Conservation (phyloP, 2,797 vertebrate genomes). For the Tiaroga cobitis region DNA sequence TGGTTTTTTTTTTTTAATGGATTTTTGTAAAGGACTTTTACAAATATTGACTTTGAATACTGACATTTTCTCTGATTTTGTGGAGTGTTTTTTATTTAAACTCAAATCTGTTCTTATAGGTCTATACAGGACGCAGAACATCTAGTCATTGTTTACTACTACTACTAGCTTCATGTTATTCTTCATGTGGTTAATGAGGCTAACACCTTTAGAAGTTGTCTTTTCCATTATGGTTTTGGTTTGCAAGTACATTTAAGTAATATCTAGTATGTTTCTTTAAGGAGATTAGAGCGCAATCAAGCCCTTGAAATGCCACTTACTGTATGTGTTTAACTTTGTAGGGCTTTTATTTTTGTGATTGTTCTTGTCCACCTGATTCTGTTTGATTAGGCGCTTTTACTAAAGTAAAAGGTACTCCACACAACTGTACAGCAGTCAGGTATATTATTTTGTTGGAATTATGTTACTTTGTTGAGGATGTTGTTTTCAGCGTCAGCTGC, state of each 20-base stretch:
- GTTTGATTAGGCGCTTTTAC: conserved; percentile 24
- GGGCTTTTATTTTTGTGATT: conserved; percentile 19
- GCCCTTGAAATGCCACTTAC: conserved; percentile 6
- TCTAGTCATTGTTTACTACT: conserved; percentile 9
- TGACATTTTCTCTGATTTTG: conserved; percentile 29
- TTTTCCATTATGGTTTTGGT: conserved; percentile 20
- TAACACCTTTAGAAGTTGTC: conserved; percentile 24
- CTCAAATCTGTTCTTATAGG: background rate
- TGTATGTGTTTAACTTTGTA: conserved; percentile 11
- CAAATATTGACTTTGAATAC: conserved; percentile 52
- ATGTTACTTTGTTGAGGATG: conserved; percentile 41
- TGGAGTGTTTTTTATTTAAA: conserved; percentile 36
- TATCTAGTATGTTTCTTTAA: conserved; percentile 21
- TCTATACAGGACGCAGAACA: conserved; percentile 15
- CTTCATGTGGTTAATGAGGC: conserved; percentile 33
- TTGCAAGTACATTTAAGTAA: conserved; percentile 21
- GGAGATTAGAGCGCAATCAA: background rate
- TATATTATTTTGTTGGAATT: conserved; percentile 43
- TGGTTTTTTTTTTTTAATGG: conserved; percentile 39
- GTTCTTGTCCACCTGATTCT: background rate
- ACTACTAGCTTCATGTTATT: conserved; percentile 4
- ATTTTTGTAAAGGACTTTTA: conserved; percentile 57
- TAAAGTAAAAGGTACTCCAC: conserved; percentile 25
- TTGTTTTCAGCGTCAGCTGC: conserved; percentile 46
- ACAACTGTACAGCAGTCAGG: conserved; percentile 10